phyloP scores from a whole-genome alignment of 2,797 vertebrate species.

The Acrossocheilus wenchowensis region DNA sequence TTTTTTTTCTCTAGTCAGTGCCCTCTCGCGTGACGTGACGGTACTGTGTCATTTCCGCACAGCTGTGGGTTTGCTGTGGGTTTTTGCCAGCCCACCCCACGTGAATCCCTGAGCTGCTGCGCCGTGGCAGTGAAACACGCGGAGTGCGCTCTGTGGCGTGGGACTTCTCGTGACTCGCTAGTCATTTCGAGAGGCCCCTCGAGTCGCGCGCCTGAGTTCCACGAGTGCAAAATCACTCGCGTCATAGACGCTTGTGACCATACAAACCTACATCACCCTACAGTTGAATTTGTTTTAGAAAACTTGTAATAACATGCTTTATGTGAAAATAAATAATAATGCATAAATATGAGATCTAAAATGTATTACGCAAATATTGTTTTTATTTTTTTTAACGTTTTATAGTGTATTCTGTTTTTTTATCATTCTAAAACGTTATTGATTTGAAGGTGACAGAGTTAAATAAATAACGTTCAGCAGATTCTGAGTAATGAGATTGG shows the following conservation, averaged over 20 bases:
- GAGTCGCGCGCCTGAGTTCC: background rate
- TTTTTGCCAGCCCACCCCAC: conserved; percentile 54
- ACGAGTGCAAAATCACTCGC: background rate
- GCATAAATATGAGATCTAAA: background rate
- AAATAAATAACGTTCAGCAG: conserved; percentile 1
- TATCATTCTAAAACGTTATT: background rate
- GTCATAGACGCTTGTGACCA: background rate
- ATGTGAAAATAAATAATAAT: background rate
- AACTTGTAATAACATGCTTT: background rate
- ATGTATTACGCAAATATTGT: background rate
- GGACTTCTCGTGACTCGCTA: conserved; percentile 11
- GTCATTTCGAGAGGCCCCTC: background rate
- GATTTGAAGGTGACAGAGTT: background rate
- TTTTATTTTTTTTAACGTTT: background rate
- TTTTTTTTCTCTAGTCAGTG: conserved; percentile 73
- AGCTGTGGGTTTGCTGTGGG: conserved; percentile 80
- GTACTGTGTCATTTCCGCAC: conserved; percentile 97
- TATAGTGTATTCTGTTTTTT: background rate
- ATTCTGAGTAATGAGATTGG: conserved; percentile 15
- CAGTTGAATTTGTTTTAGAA: background rate
- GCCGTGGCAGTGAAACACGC: background rate
- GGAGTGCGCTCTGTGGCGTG: background rate
- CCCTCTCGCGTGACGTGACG: conserved; percentile 93
- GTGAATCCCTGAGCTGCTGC: conserved; percentile 49
- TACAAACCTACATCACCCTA: no score